Percentiles rank a stretch among this genome's conserved stretches.
Evolutionary conservation across 2,888 invertebrate genomes (phyloP).

Genomic region (Temnothorax rugatulus): DNA sequence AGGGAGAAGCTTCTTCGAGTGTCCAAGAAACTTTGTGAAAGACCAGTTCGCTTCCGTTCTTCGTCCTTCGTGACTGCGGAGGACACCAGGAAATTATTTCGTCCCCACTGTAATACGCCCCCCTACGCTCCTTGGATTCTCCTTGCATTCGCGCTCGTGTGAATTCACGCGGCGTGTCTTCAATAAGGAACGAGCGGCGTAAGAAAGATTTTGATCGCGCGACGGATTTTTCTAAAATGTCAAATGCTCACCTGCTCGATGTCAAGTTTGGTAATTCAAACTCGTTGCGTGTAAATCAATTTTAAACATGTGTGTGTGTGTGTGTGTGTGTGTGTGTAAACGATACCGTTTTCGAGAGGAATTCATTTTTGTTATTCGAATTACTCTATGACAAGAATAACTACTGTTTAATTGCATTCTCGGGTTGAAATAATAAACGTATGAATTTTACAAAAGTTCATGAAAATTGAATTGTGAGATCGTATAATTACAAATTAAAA

Average conservation of each 20-base stretch:
- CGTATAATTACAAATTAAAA: background rate
- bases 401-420: background rate
- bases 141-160: slow-evolving; percentile 46
- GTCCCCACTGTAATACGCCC: slow-evolving; percentile 70
- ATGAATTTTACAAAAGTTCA: background rate
- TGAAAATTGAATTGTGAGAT: background rate
- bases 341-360: background rate
- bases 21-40: slow-evolving; percentile 84
- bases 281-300: background rate
- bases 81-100: slow-evolving; percentile 85
- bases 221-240: background rate
- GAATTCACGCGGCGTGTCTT: slow-evolving; percentile 43
- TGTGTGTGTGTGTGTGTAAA: too few relatives aligned
- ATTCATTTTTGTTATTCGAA: background rate
- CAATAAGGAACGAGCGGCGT: background rate
- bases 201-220: slow-evolving; percentile 34
- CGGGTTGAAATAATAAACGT: background rate
- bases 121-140: slow-evolving; percentile 50
- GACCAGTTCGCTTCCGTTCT: slow-evolving; percentile 75
- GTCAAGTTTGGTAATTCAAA: background rate
- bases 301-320: too few relatives aligned
- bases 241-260: background rate
- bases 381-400: too few relatives aligned
- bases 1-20: slow-evolving; percentile 75
- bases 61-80: slow-evolving; percentile 77